phyloP scores from a whole-genome alignment of 2,113 vertebrate species.

The Chiloscyllium plagiosum region DNA sequence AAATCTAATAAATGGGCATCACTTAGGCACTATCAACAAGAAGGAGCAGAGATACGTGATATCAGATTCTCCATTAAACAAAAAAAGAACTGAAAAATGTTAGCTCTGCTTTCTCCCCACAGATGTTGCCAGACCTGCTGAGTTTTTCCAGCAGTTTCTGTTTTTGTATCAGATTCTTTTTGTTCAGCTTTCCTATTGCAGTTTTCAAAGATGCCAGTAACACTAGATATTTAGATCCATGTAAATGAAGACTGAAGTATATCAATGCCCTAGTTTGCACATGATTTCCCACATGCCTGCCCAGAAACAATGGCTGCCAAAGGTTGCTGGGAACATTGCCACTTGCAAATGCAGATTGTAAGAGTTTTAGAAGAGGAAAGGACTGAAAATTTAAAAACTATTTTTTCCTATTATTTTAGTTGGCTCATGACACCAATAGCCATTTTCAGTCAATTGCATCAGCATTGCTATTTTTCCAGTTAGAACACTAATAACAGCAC shows the following conservation, averaged over 20 bases:
- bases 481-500: too few relatives aligned
- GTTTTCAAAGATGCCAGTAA: neutral
- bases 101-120: too few relatives aligned
- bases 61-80: neutral
- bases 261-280: neutral
- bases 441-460: too few relatives aligned
- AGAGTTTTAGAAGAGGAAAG: neutral
- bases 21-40: neutral
- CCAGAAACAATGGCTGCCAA: neutral
- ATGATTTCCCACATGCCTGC: neutral
- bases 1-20: neutral
- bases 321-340: neutral
- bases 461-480: too few relatives aligned
- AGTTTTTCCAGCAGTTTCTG: too few relatives aligned
- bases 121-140: too few relatives aligned
- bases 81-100: too few relatives aligned
- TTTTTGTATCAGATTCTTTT: neutral
- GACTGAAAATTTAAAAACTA: neutral
- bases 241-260: neutral
- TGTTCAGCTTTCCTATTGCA: neutral
- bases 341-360: neutral
- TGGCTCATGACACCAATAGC: too few relatives aligned
- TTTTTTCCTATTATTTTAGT: neutral
- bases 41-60: neutral
- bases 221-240: neutral